phyloP scores from a whole-genome alignment of 2,888 invertebrate genomes.

The Lepidochitona cinerea region DNA sequence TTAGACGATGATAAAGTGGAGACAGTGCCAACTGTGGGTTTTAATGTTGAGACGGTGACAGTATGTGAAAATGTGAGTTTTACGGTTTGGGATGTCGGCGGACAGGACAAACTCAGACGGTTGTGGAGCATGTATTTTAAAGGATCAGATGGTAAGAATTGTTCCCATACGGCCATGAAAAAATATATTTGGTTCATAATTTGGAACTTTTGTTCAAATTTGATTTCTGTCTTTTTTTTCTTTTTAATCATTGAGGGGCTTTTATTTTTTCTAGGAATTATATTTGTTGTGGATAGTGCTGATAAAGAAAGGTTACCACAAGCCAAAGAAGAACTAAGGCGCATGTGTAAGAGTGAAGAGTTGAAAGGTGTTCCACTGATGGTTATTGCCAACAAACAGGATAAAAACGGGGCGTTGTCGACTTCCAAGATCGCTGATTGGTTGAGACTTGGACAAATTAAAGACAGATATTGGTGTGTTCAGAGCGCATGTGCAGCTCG shows the following conservation, averaged over 20 bases:
- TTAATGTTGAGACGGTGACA: slow-evolving; percentile 24
- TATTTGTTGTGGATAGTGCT: slow-evolving; percentile 4
- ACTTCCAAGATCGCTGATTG: no score
- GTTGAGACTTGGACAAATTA: no score
- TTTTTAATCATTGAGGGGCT: no score
- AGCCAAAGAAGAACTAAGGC: neutral
- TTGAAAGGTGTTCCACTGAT: slow-evolving; percentile 2
- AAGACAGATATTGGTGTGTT: no score
- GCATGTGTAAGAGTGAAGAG: neutral
- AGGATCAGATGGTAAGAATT: slow-evolving; percentile 3
- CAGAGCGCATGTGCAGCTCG: no score
- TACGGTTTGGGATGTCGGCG: slow-evolving; percentile 41
- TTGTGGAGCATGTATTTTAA: slow-evolving; percentile 40
- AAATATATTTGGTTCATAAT: no score
- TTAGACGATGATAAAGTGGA: neutral
- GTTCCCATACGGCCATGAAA: no score
- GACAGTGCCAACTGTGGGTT: neutral
- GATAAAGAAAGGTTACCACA: neutral
- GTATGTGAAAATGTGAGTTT: neutral
- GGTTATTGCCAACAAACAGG: slow-evolving; percentile 5
- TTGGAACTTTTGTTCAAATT: no score
- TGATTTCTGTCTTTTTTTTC: no score
- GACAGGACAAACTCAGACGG: slow-evolving; percentile 50
- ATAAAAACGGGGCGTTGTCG: neutral
- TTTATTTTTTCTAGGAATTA: neutral